Conservation (phyloP, 2,113 vertebrate genomes). For the Serilophus lunatus region DNA sequence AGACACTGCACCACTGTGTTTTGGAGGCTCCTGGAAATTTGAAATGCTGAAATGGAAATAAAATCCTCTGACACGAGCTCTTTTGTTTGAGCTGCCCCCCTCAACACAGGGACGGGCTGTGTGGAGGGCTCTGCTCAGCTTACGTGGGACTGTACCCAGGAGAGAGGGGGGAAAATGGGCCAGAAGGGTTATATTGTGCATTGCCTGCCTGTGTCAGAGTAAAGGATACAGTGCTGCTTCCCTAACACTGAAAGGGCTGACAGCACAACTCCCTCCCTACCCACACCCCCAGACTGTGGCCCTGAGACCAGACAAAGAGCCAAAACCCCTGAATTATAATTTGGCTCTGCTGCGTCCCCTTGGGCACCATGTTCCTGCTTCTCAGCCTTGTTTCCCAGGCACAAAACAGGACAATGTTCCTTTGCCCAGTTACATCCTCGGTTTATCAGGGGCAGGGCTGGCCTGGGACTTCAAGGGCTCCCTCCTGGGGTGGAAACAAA, state of each 20-base stretch:
- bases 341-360: background rate
- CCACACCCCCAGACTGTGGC: background rate
- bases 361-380: background rate
- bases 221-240: background rate
- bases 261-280: background rate
- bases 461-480: background rate
- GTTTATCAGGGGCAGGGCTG: background rate
- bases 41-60: constrained; percentile 40
- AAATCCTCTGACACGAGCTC: background rate
- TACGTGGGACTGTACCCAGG: rapidly evolving
- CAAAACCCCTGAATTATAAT: background rate
- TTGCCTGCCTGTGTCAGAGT: background rate
- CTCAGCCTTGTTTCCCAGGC: background rate
- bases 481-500: background rate
- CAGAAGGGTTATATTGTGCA: background rate
- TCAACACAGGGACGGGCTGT: rapidly evolving
- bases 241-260: background rate
- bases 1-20: constrained; percentile 46
- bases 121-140: background rate
- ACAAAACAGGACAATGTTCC: background rate
- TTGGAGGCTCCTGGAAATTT: constrained; percentile 38
- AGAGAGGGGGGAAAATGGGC: background rate
- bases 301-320: background rate
- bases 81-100: background rate
- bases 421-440: background rate